phyloP scores from a whole-genome alignment of 2,113 vertebrate genomes.

The Corydoras maculifer region DNA sequence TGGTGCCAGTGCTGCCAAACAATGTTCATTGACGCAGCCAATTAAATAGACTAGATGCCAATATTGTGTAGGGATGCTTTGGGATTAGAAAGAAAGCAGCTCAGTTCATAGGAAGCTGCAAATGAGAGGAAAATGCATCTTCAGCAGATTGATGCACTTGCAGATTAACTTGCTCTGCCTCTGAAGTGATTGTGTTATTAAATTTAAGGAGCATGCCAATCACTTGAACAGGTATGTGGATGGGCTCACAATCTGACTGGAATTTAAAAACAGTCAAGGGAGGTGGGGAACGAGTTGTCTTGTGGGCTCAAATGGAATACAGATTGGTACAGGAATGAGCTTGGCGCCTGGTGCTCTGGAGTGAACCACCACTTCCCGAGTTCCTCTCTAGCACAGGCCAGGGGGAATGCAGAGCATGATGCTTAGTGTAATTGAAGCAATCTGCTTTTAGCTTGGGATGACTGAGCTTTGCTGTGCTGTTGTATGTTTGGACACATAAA shows the following conservation, averaged over 20 bases:
- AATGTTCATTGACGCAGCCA: slow-evolving; percentile 51
- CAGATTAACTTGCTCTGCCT: slow-evolving; percentile 52
- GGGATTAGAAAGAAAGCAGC: slow-evolving; percentile 50
- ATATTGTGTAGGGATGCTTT: slow-evolving; percentile 43
- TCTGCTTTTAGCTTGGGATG: slow-evolving; percentile 55
- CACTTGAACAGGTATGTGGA: slow-evolving; percentile 53
- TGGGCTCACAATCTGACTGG: slow-evolving; percentile 40
- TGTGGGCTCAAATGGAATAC: no score
- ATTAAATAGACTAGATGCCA: slow-evolving; percentile 51
- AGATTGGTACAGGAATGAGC: slow-evolving; percentile 49
- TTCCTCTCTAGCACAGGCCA: slow-evolving; percentile 37
- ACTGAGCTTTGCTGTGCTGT: slow-evolving; percentile 36
- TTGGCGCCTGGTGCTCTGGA: slow-evolving; percentile 48
- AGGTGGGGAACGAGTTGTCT: no score
- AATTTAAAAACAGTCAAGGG: slow-evolving; percentile 47
- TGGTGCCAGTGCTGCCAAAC: slow-evolving; percentile 48
- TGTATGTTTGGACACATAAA: slow-evolving; percentile 60
- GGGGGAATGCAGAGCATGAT: slow-evolving; percentile 54
- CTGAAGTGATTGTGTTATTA: slow-evolving; percentile 63
- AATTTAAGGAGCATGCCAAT: slow-evolving; percentile 62
- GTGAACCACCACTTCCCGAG: slow-evolving; percentile 33
- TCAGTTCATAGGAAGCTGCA: slow-evolving; percentile 46
- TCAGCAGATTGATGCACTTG: slow-evolving; percentile 53
- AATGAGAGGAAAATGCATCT: slow-evolving; percentile 50
- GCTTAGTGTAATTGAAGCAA: slow-evolving; percentile 65